Base-by-base conservation (phyloP, 2,888 invertebrate species). In the Aspidiotus rigidus region DNA sequence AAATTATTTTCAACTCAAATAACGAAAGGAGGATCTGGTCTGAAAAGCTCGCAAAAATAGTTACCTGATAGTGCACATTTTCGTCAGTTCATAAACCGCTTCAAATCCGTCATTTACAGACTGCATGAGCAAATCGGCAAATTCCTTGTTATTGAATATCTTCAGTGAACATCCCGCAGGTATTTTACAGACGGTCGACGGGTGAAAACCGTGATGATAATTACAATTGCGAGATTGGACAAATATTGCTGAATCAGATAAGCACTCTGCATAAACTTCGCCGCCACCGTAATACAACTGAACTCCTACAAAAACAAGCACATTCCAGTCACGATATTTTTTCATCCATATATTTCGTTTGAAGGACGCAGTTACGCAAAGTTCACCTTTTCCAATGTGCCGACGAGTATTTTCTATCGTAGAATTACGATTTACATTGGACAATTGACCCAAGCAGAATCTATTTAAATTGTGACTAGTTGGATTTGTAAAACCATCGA, bases 401-500 rank as follows among this genome's bases (percentile, higher is more conserved):
- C 96, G 85, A 75, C 99, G 85, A 15, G 98, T 98, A 77, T 97
- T 98, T 79, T 99, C 99, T 75, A 99, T 97, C 11, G 97, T 97
- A 13, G 95, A 93, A 79, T 98, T 99, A 72, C 99, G 84, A 81
- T 99, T 99, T 61, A 99, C 98, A 78, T 99, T 99, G 73, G 97
- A 96, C 73, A 99, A 81, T 76, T 97, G 91, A 0, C 99, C 99
- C 59, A 99, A 85, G 76, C 98, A 99, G 80, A 99, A 99, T 66
- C 99, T 83, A 77, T 95, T 94, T 71, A 92, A 89, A 79, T 96
- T 93, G 53, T 60, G 67, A 74, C 93, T 93, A 49, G 62, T 69
- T 0, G 99, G 99, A 80, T 99, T 96, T 71, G 99, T 99, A 78
- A 97, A 99, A 10, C 99, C 99, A 79, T 99, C 99, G 1, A 99